Evolutionary conservation across 2,888 invertebrate genomes (phyloP).

Genomic region (Zygothrica quintamaculata): DNA sequence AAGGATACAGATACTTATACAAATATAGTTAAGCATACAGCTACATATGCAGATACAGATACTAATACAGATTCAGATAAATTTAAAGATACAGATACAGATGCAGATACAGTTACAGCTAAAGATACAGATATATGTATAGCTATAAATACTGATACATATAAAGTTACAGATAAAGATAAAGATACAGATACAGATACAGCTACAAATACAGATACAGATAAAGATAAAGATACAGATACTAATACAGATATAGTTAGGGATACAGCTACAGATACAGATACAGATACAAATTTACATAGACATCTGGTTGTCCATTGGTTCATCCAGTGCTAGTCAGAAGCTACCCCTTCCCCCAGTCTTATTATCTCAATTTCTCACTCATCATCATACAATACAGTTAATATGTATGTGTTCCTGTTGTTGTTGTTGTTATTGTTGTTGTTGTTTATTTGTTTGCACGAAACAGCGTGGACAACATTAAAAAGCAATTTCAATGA

Average conservation of each 20-base stretch:
- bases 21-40: neutral
- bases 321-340: too few species aligned
- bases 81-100: conserved; percentile 5
- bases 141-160: neutral
- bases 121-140: conserved; percentile 16
- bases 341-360: neutral
- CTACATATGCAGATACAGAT: conserved; percentile 15
- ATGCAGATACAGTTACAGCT: neutral
- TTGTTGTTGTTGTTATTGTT: too few species aligned
- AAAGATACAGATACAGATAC: neutral
- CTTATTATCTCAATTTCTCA: neutral
- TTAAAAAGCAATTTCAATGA: conserved; percentile 72
- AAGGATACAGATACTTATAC: neutral
- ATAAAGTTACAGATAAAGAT: neutral
- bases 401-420: too few species aligned
- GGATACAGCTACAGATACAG: too few species aligned
- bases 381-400: neutral
- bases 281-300: conserved; percentile 22
- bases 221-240: too few species aligned
- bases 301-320: conserved; percentile 18
- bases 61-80: conserved; percentile 13
- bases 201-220: too few species aligned
- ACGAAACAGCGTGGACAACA: conserved; percentile 46
- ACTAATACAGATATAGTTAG: conserved; percentile 2
- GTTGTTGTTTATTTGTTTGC: conserved; percentile 55